Evolutionary conservation across 2,888 invertebrate genomes (phyloP), one percentile per base, ranked within the genome.

Genomic region (Pachymerium ferrugineum): DNA sequence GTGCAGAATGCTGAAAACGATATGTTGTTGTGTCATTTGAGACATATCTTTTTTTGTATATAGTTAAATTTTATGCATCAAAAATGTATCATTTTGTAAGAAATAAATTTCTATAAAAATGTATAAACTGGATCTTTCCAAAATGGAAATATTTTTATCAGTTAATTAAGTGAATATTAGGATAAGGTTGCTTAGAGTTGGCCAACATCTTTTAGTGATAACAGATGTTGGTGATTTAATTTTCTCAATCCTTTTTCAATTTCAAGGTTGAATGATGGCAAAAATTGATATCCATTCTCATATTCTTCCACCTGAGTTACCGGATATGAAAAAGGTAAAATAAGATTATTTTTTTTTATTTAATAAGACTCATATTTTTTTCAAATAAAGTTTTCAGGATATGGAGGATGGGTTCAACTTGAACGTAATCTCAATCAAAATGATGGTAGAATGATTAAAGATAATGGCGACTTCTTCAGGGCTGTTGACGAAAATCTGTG

Each of bases 281-380:
- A 86, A 86, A 79, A 81, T 86, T 62, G 86, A 86, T 77, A 79
- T 87, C 4, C 86, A 86, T 77, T 84, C 83, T 22, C 86, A 86
- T 76, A 85, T 86, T 77, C 78, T 86, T 29, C 86, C 86, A 0
- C 80, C 82, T 74, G 79, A 78, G n/a, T 85, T 85, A 84, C 86
- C 86, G 1, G 82, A 86, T 78, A 80, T 86, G 38, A 82, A 82
- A 78, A 80, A 85, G 82, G 85, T 85, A 76, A 74, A 77, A 25
- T 72, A n/a, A 72, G 12, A 25, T 62, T 33, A 25, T 72, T 72
- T 29, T 6, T 33, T 25, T 25, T 38, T 19, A 1, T 42, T n/a
- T 6, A 8, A n/a, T 33, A 14, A 28, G 29, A 54, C 19, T 72
- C 8, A 8, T 71, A 38, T 71, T 33, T 38, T 16, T 8, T 38